Evolutionary conservation across 2,797 vertebrate species (phyloP).

Genomic region (Knipowitschia caucasica): DNA sequence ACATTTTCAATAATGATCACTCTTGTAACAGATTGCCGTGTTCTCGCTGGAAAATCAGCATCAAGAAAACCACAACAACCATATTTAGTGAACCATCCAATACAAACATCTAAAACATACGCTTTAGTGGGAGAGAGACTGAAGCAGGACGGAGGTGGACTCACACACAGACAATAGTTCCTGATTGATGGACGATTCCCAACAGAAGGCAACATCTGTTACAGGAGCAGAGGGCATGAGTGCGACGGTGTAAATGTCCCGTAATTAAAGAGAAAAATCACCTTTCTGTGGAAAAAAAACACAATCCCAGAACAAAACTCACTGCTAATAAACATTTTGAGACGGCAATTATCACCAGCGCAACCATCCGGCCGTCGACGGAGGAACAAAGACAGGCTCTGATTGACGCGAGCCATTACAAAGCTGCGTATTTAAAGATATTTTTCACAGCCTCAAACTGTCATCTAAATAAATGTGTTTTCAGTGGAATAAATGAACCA

Average conservation of each 20-base stretch:
- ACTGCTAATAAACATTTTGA: constrained; percentile 7
- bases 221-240: constrained; percentile 28
- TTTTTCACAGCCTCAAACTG: constrained; percentile 7
- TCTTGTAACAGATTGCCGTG: no score
- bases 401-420: constrained; percentile 4
- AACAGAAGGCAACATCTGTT: constrained; percentile 64
- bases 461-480: constrained; percentile 8
- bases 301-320: constrained; percentile 14
- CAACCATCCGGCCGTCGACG: constrained; percentile 1
- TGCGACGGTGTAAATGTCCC: constrained; percentile 32
- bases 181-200: constrained; percentile 68
- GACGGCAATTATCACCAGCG: constrained; percentile 5
- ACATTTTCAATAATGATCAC: no score
- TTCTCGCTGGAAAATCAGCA: no score
- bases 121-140: constrained; percentile 46
- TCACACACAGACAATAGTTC: constrained; percentile 44
- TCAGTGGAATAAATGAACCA: constrained; percentile 1
- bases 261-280: constrained; percentile 49
- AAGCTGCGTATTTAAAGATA: constrained; percentile 8
- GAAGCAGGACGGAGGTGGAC: constrained; percentile 41
- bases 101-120: background rate
- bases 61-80: no score
- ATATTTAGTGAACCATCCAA: no score
- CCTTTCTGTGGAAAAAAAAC: constrained; percentile 13
- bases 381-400: constrained; percentile 1